Conservation (phyloP, 2,888 invertebrate genomes). For the Liodrosophila aerea region DNA sequence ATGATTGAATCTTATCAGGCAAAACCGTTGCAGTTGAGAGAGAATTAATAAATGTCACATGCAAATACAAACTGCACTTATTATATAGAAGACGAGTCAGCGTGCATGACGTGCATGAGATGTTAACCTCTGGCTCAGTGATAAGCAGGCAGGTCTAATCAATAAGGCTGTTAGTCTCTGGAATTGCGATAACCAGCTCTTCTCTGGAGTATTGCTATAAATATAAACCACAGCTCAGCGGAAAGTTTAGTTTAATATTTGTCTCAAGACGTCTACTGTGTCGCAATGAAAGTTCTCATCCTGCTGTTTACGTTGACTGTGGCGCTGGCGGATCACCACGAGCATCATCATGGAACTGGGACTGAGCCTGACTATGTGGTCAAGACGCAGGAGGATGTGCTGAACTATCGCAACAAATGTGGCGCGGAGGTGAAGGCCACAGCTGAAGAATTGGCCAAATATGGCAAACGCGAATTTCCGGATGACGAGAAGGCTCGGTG, state of each 20-base stretch:
- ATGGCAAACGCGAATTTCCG: slow-evolving; percentile 78
- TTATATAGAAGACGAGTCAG: too few relatives aligned
- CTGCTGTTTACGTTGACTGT: slow-evolving; percentile 39
- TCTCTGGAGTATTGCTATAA: slow-evolving; percentile 42
- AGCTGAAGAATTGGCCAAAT: slow-evolving; percentile 75
- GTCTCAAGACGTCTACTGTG: slow-evolving; percentile 14
- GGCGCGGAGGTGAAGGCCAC: slow-evolving; percentile 64
- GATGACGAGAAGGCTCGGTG: slow-evolving; percentile 79
- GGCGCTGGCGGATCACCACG: slow-evolving; percentile 53
- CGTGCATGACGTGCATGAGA: too few relatives aligned
- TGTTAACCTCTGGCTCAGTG: slow-evolving; percentile 28
- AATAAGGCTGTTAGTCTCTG: slow-evolving; percentile 39
- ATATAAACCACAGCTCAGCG: slow-evolving; percentile 32
- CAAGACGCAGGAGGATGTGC: slow-evolving; percentile 78
- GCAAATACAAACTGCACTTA: too few relatives aligned
- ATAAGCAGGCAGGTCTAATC: slow-evolving; percentile 45
- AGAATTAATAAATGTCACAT: background rate
- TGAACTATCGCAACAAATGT: slow-evolving; percentile 72
- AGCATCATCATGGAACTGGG: slow-evolving; percentile 47
- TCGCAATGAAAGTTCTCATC: slow-evolving; percentile 54
- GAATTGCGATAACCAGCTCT: slow-evolving; percentile 8
- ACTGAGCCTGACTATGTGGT: slow-evolving; percentile 68
- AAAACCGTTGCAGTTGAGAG: background rate
- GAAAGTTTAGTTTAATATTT: slow-evolving; percentile 47
- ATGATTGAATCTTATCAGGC: slow-evolving; percentile 9